Evolutionary conservation across 2,113 vertebrate genomes (phyloP).

Genomic region (Oreamnos americanus): DNA sequence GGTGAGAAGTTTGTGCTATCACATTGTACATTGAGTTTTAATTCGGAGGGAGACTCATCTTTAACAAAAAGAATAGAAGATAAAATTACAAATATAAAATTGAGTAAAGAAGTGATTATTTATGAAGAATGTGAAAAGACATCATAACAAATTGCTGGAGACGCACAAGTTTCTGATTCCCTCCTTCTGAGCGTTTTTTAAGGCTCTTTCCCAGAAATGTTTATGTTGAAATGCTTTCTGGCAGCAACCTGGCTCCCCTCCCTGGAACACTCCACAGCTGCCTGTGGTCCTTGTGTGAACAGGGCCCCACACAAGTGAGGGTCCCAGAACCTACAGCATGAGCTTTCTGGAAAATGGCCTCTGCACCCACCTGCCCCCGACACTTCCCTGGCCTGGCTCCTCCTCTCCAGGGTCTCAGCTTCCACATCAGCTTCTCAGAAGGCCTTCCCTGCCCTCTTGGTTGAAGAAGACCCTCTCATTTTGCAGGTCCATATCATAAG

Average conservation of each 20-base stretch:
- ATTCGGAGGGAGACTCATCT: neutral
- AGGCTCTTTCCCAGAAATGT: neutral
- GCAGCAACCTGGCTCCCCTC: neutral
- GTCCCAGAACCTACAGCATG: neutral
- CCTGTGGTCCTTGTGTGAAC: too few relatives aligned
- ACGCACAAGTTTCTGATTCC: neutral
- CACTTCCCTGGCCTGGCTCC: neutral
- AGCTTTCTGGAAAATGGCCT: neutral
- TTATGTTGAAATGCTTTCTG: neutral
- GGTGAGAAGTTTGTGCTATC: neutral
- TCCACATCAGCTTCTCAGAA: neutral
- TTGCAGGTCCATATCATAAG: neutral
- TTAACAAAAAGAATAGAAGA: neutral
- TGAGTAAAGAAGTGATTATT: neutral
- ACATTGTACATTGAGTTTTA: neutral
- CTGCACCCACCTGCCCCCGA: neutral
- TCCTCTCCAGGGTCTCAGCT: neutral
- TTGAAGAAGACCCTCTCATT: neutral
- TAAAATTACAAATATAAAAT: neutral
- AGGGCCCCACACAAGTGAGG: neutral
- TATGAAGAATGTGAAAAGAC: constrained; percentile 2
- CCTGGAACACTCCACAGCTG: neutral
- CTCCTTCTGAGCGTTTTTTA: neutral
- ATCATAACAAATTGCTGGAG: neutral
- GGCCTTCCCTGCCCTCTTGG: neutral